Evolutionary conservation across 2,113 vertebrate species (phyloP), one percentile per base, ranked within the genome.

Genomic region (Proteles cristata): DNA sequence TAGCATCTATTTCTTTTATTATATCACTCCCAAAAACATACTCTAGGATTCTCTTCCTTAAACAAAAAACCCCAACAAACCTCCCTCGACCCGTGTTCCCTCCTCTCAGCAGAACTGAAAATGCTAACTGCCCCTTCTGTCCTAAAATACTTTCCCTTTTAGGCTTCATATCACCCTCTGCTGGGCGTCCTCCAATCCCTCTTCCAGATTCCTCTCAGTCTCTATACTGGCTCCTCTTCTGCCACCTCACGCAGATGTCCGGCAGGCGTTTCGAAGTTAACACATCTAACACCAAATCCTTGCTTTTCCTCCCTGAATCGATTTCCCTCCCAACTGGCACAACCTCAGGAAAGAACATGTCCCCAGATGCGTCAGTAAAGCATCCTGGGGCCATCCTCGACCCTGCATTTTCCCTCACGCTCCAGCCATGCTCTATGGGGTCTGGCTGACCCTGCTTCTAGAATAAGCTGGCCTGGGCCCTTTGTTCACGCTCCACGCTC

Each of bases 81-180:
- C 17, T 58, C 23, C 43, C 45, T 45, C 71, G n/a, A 66, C 25
- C 11, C 1, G 0, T 0, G 7, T 1, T 1, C 0, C 17, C 55
- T 71, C 74, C 73, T 48, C 74, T 81, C 8, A 43, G 89, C 16
- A 90, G 81, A 15, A 93, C 48, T 28, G 19, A 79, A 66, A n/a
- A 88, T 15, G 39, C 10, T 48, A 48, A 48, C 16, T 8, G 69
- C 11, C 17, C 25, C 11, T 69, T 45, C 85, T 39, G 81, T 81
- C 43, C 35, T 50, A 39, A 85, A 92, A 63, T 15, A 25, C 1
- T 26, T 45, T 50, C 9, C 63, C 69, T 79, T 65, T 71, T 2
- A 68, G 58, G 61, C 76, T 76, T n/a, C 25, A 4, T 8, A 79
- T 26, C 39, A 28, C 4, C 16, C 26, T 74, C 5, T 53, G 26